These are phyloP conservation scores for Galeopsomyia nigrocyanea DNA, from an alignment of 2,888 invertebrate genomes.

Conservation along the genomic window DNA sequence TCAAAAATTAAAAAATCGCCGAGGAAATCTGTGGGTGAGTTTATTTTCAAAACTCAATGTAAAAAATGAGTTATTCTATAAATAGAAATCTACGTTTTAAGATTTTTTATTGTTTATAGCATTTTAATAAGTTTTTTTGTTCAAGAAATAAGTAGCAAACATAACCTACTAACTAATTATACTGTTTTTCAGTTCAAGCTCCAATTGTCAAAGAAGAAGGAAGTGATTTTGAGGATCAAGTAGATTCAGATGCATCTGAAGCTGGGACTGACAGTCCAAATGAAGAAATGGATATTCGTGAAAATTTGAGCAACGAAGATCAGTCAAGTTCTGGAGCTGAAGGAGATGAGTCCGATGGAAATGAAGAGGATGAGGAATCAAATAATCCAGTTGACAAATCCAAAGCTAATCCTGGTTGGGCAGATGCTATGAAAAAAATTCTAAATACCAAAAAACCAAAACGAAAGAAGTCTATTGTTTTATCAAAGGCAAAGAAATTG, in stretches of 20 bases:
- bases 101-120: background rate
- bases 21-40: slow-evolving; percentile 32
- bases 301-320: slow-evolving; percentile 27
- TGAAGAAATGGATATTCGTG: slow-evolving; percentile 40
- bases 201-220: slow-evolving; percentile 27
- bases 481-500: slow-evolving; percentile 85
- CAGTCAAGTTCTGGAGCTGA: slow-evolving; percentile 39
- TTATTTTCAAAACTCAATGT: background rate
- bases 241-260: slow-evolving; percentile 44
- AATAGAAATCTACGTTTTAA: background rate
- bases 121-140: background rate
- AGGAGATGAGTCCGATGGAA: slow-evolving; percentile 36
- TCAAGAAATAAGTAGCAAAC: slow-evolving; percentile 15
- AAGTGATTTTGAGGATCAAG: slow-evolving; percentile 28
- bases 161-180: slow-evolving; percentile 28
- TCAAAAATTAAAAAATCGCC: slow-evolving; percentile 36
- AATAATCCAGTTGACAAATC: slow-evolving; percentile 38
- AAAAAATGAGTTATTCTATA: background rate
- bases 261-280: slow-evolving; percentile 41
- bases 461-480: slow-evolving; percentile 80
- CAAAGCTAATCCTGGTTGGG: slow-evolving; percentile 79
- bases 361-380: slow-evolving; percentile 11
- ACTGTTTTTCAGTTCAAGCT: slow-evolving; percentile 20
- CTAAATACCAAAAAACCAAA: slow-evolving; percentile 82
- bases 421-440: slow-evolving; percentile 85